Base-by-base conservation (phyloP, 2,113 vertebrate genomes). In the Menura novaehollandiae region DNA sequence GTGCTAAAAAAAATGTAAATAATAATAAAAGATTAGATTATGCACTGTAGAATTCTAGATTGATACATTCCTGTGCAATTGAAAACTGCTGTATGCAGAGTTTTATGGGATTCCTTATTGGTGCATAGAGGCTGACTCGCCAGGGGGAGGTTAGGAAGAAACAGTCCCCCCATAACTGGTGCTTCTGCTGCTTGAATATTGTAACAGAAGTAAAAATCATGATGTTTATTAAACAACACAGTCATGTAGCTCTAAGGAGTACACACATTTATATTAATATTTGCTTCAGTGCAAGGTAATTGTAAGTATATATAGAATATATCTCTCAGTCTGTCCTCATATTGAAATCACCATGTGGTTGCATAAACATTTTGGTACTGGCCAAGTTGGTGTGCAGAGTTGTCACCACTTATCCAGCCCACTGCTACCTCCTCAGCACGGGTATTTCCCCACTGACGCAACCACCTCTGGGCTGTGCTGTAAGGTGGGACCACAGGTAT, bases 1-100 rank as follows among this genome's bases (percentile, higher is more conserved):
- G 39, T 63, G 30, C 55, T 71, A 83, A 56, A 86, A 93, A 93
- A 93, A 91, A 93, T 71, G 59, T 91, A 95, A 94, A 95, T 81
- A 96, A 82, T 69, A 79, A 69, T 35, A 77, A 69, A 63, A 63
- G 10, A 67, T 69, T 62, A 32, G 21, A 33, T 51, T 73, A 51
- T 1, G 6, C 13, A 49, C 39, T 10, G 11, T 39, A 69, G 75
- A 79, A 80, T 77, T 73, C n/a, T 74, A 76, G 18, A 59, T 1
- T 51, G 72, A 85, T 69, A 43, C 10, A 43, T 46, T 91, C 88
- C 67, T 90, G 55, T 76, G 78, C 91, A 91, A 66, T 35, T 44
- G 43, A 71, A 89, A 71, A 53, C 33, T 83, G 66, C 46, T 94
- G 37, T 63, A 59, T 44, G 28, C n/a, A 66, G 79, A 56, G 66